A percentile compares a stretch with the other conserved stretches of the same genome.
Conservation (phyloP, 2,113 vertebrate genomes). For the Athene noctua region DNA sequence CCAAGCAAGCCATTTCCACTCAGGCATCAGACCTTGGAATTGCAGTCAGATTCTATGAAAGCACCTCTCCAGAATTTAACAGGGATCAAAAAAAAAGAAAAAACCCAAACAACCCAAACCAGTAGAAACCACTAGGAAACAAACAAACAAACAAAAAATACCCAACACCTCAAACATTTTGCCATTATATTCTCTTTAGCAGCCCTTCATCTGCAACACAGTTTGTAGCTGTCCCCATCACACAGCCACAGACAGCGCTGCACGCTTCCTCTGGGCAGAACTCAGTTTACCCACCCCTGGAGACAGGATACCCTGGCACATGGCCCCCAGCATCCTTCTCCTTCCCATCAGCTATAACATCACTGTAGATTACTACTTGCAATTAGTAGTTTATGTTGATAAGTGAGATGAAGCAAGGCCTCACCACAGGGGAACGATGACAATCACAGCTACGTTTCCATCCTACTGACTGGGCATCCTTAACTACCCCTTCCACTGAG, state of each 20-base stretch:
- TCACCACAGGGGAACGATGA: not conserved
- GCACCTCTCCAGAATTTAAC: not conserved
- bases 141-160: not conserved
- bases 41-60: not conserved
- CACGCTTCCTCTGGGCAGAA: not conserved
- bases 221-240: not conserved
- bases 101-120: too few species aligned
- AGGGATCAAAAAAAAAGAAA: not conserved
- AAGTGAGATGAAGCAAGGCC: not conserved
- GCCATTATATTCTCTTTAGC: too few species aligned
- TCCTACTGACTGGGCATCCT: not conserved
- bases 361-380: not conserved
- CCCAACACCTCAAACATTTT: not conserved
- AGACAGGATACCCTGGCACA: not conserved
- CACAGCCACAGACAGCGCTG: not conserved
- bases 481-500: not conserved
- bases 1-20: not conserved
- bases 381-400: not conserved
- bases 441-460: not conserved
- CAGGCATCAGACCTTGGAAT: not conserved
- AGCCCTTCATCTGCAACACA: not conserved
- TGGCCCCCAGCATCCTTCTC: not conserved
- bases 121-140: not conserved
- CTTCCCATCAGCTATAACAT: not conserved
- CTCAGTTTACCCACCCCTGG: not conserved